A percentile compares a stretch with the other conserved stretches of the same genome.
phyloP scores from a whole-genome alignment of 2,113 vertebrate genomes.

The Tympanuchus pallidicinctus region DNA sequence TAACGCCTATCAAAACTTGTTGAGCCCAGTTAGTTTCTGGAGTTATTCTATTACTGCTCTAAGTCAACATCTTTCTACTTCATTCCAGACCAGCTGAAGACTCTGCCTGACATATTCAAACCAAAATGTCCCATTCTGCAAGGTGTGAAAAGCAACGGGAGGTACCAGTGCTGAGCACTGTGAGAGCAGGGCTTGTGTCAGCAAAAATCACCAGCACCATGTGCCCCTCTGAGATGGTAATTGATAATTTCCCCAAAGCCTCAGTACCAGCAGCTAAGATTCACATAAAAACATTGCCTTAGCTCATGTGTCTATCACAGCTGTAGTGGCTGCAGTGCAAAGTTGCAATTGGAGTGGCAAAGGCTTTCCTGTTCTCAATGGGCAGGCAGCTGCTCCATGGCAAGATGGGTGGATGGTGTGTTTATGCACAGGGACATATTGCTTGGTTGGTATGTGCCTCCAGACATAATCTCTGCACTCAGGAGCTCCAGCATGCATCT shows the following conservation, averaged over 20 bases:
- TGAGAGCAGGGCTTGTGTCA: not conserved
- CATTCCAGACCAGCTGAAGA: not conserved
- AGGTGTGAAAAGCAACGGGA: not conserved
- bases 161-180: not conserved
- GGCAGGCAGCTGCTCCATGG: conserved; percentile 17
- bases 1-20: not conserved
- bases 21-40: not conserved
- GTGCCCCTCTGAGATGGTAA: not conserved
- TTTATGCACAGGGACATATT: conserved; percentile 60
- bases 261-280: not conserved
- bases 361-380: not conserved
- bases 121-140: not conserved
- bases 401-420: not conserved
- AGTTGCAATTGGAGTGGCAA: conserved; percentile 20
- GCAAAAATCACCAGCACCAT: not conserved
- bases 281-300: not conserved
- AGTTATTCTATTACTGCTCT: not conserved
- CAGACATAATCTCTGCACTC: not conserved
- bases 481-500: conserved; percentile 25
- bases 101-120: not conserved
- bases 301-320: not conserved
- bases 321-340: not conserved
- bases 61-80: not conserved
- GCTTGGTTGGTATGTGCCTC: not conserved
- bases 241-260: conserved; percentile 9